Percentiles rank a stretch among this genome's conserved stretches.
phyloP scores from a whole-genome alignment of 2,888 invertebrate genomes.

The Pilophorus perplexus region DNA sequence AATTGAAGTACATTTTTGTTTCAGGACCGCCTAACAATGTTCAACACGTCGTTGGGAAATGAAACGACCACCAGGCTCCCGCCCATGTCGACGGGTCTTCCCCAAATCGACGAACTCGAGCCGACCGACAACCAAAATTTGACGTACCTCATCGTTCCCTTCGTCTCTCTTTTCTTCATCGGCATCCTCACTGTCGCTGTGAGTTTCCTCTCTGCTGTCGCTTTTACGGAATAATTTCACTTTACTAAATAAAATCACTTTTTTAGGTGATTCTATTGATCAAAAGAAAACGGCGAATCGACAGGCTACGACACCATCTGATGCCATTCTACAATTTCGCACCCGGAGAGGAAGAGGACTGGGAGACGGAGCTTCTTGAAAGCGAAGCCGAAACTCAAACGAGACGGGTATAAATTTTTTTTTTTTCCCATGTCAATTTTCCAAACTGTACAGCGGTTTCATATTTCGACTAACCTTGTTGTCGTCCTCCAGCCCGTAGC shows the following conservation, averaged over 20 bases:
- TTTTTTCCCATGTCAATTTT: too few species aligned
- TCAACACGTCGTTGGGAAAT: too few species aligned
- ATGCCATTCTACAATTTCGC: slow-evolving; percentile 69
- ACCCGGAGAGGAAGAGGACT: slow-evolving; percentile 65
- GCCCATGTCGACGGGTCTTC: slow-evolving; percentile 29
- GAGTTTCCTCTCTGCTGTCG: slow-evolving; percentile 25
- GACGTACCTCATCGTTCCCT: slow-evolving; percentile 44
- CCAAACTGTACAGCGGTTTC: too few species aligned
- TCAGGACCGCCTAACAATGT: too few species aligned
- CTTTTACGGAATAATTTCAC: background rate
- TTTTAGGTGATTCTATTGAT: slow-evolving; percentile 57
- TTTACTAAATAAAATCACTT: background rate
- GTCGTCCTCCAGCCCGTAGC: too few species aligned
- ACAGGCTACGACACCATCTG: slow-evolving; percentile 61
- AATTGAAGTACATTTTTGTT: too few species aligned
- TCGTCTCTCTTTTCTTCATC: slow-evolving; percentile 44
- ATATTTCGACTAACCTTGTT: too few species aligned
- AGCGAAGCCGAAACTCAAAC: slow-evolving; percentile 49
- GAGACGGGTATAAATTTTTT: slow-evolving; percentile 41
- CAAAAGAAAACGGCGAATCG: slow-evolving; percentile 56
- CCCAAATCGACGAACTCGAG: slow-evolving; percentile 1
- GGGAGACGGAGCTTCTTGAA: slow-evolving; percentile 63
- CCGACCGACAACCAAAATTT: slow-evolving; percentile 35
- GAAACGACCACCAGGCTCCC: too few species aligned
- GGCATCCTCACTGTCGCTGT: slow-evolving; percentile 44